Evolutionary conservation across 2,113 vertebrate species (phyloP).

Genomic region (Sisor rabdophorus): DNA sequence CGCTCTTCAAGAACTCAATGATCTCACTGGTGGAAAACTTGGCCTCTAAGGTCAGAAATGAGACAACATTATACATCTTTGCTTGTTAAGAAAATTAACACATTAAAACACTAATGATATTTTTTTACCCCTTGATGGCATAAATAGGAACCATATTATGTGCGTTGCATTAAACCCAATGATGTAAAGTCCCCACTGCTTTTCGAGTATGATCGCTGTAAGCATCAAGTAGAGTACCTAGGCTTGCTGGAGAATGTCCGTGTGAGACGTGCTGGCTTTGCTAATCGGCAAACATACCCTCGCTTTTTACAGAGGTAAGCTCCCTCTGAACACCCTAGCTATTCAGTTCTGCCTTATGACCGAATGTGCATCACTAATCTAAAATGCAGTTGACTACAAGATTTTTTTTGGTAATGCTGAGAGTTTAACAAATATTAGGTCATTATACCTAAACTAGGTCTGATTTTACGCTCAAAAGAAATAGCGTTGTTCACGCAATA

Average conservation of each 20-base stretch:
- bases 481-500: not conserved
- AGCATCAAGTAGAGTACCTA: slow-evolving; percentile 94
- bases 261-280: slow-evolving; percentile 92
- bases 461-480: not conserved
- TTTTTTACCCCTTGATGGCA: not conserved
- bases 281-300: slow-evolving; percentile 87
- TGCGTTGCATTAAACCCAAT: slow-evolving; percentile 97
- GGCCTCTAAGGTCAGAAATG: slow-evolving; percentile 82
- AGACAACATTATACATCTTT: not conserved
- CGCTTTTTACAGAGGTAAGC: slow-evolving; percentile 91
- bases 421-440: not conserved
- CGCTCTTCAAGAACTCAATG: slow-evolving; percentile 98
- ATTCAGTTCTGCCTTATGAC: not conserved
- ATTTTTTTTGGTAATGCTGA: not conserved
- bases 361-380: not conserved
- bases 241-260: slow-evolving; percentile 93
- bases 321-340: not conserved
- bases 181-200: slow-evolving; percentile 91
- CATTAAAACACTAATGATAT: not conserved
- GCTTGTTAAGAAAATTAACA: not conserved
- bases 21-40: slow-evolving; percentile 94
- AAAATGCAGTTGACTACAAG: not conserved
- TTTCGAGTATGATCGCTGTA: slow-evolving; percentile 88
- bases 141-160: slow-evolving; percentile 90
- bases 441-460: not conserved